Evolutionary conservation across 2,888 invertebrate species (phyloP), one percentile per base, ranked within the genome.

Genomic region (Pasiphila rectangulata): DNA sequence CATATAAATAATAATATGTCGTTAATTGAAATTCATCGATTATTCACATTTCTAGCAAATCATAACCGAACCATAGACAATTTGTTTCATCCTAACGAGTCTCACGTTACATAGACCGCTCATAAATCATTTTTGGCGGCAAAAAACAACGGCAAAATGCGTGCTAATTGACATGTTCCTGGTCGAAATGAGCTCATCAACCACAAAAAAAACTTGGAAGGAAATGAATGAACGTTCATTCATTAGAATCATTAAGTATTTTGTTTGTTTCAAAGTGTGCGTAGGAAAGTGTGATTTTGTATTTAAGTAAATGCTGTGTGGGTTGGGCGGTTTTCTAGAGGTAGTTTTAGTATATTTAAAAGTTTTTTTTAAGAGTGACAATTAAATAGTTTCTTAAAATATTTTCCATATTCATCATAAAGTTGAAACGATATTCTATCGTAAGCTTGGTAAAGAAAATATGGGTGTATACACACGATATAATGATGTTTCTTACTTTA

Each of bases 151-250:
- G 74, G 77, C 81, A 77, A 83, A 83, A 76, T 78, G 77, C 78
- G 75, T 79, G 86, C 85, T 88, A 88, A 88, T 87, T 87, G 87
- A 86, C 86, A 72, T 82, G 73, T 86, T 83, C 84, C 85, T 82
- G 73, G 69, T 71, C 75, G 63, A 71, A 73, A 56, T 57, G 51
- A 30, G 32, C 41, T 38, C 52, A 51, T 50, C 40, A 45, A 32
- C 36, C 27, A 17, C 23, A 15, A 45, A 45, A 41, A 43, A 46
- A 44, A 23, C 30, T 34, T 25, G 9, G 23, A 39, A 41, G 25
- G 19, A 38, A 46, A 43, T 46, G 42, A 50, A 48, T 39, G 41
- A 41, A 29, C 9, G n/a, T 37, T 35, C 46, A 42, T 47, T 48
- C 29, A 42, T 47, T 37, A 42, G 41, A 34, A 20, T 15, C 15